These are phyloP conservation scores for Palythoa grandis DNA, from an alignment of 92 coral and sea anemone species.

Conservation along the genomic window DNA sequence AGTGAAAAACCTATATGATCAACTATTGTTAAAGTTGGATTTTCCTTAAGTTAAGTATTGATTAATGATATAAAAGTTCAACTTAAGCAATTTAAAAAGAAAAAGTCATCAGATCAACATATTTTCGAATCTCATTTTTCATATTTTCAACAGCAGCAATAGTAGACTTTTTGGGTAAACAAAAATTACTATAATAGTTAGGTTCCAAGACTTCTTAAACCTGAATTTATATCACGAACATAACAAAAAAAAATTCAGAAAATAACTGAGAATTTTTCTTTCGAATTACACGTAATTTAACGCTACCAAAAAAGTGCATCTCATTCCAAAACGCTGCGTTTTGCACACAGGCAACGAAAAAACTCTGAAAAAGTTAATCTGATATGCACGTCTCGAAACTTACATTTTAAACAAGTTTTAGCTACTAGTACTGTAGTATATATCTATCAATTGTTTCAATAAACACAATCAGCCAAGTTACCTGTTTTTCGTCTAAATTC, in stretches of 20 bases:
- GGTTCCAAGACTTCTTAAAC: not conserved
- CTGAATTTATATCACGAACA: not conserved
- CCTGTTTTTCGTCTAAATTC: not conserved
- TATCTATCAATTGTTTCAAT: constrained; percentile 22
- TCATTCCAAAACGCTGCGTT: not conserved
- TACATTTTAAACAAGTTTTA: constrained; percentile 46
- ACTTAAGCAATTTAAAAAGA: too few relatives aligned
- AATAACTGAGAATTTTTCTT: not conserved
- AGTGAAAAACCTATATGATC: too few relatives aligned
- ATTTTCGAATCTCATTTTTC: not conserved
- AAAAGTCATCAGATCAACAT: too few relatives aligned
- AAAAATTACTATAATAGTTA: not conserved
- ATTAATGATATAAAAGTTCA: too few relatives aligned
- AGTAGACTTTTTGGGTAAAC: not conserved
- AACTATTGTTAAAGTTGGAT: too few relatives aligned
- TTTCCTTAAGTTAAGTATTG: too few relatives aligned
- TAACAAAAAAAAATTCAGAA: not conserved
- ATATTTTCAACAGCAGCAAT: not conserved
- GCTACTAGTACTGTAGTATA: constrained; percentile 7
- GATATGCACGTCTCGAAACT: constrained; percentile 36
- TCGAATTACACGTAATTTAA: not conserved
- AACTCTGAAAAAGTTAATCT: constrained; percentile 28
- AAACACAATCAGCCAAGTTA: not conserved
- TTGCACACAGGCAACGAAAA: constrained; percentile 5
- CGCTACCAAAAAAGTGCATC: not conserved